Evolutionary conservation across 2,888 invertebrate genomes (phyloP), one percentile per base, ranked within the genome.

Genomic region (Reticulitermes lucifugus): DNA sequence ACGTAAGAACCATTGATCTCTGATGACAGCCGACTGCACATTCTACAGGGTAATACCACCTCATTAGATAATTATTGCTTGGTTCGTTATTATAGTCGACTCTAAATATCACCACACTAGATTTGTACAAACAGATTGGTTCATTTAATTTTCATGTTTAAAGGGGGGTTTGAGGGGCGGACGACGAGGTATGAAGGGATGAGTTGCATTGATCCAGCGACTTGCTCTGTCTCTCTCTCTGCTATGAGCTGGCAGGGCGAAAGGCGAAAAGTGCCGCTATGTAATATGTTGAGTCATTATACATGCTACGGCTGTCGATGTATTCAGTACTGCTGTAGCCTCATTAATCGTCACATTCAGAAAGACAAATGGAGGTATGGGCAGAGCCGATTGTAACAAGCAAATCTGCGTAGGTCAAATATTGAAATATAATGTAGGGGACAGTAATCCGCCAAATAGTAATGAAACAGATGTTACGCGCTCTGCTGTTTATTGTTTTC

Each of bases 61-160:
- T 81, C 70, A 70, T 81, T 43, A 81, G 18, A 43, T 59, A 70
- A 81, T 81, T 81, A 81, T 70, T 43, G 65, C 70, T 43, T 29
- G 22, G 12, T 46, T 70, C 35, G 79, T 29, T 46, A 79, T 55
- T 79, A 79, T 12, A 55, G 46, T 12, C 43, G 70, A 70, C 43
- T 70, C 65, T 41, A 43, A 65, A 46, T 70, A 81, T 70, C 81
- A 65, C 70, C 55, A 41, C 65, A 65, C 81, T 65, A 43, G 43
- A 81, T 81, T 70, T 70, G 81, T 81, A 65, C 81, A 85, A 79
- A 77, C 83, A 83, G 85, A 85, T 83, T 85, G 85, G 83, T 85
- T 83, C 83, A 85, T 83, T 85, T 85, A 85, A 85, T 85, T 85
- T 85, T 79, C 85, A 85, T 83, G 79, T 59, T 83, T 59, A 83